Evolutionary conservation across 2,888 invertebrate species (phyloP).

Genomic region (Poecilobothrus nobilitatus): DNA sequence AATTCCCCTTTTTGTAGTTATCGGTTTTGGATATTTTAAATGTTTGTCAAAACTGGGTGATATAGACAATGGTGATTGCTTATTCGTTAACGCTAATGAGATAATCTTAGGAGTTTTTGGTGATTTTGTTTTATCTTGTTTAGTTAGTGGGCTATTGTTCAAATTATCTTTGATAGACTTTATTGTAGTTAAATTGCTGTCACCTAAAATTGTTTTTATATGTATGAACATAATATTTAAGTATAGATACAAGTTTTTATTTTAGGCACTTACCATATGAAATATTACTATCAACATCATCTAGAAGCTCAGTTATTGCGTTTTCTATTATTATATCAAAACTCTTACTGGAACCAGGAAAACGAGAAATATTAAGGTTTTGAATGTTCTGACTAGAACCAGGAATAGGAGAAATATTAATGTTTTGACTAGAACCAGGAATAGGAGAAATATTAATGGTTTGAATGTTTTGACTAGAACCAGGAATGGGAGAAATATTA

Average conservation of each 20-base stretch:
- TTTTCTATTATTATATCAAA: neutral
- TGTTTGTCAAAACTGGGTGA: constrained; percentile 9
- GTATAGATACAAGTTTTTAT: neutral
- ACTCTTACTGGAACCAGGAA: neutral
- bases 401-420: too few relatives aligned
- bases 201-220: neutral
- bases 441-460: too few relatives aligned
- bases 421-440: too few relatives aligned
- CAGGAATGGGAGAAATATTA: too few relatives aligned
- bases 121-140: neutral
- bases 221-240: neutral
- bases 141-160: neutral
- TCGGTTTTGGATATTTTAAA: constrained; percentile 12
- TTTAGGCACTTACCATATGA: neutral
- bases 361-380: neutral
- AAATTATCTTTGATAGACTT: neutral
- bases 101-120: neutral
- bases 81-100: neutral
- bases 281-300: neutral
- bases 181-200: neutral
- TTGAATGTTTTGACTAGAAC: too few relatives aligned
- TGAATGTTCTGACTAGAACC: too few relatives aligned
- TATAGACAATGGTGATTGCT: neutral
- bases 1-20: neutral
- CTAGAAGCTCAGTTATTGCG: neutral